phyloP scores from a whole-genome alignment of 2,797 vertebrate genomes.

The Channa striata region DNA sequence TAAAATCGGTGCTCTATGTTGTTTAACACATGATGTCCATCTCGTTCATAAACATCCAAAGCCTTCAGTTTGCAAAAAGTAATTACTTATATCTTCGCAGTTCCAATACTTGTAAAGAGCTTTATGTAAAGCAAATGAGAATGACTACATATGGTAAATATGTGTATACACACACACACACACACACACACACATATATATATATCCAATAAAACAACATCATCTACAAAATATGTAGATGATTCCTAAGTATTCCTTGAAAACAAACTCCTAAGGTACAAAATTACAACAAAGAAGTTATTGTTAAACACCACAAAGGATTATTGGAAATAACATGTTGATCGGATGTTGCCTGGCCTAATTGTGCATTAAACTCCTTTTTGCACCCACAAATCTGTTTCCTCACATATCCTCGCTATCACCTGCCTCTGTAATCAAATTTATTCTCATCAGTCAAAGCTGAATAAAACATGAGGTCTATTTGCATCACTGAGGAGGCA shows the following conservation, averaged over 20 bases:
- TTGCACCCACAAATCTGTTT: constrained; percentile 5
- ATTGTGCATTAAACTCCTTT: constrained; percentile 33
- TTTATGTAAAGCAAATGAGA: too few relatives aligned
- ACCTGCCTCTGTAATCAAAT: constrained; percentile 51
- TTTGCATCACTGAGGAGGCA: constrained; percentile 54
- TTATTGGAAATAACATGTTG: neutral
- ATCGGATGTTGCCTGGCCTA: constrained; percentile 22
- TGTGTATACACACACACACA: too few relatives aligned
- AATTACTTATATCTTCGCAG: too few relatives aligned
- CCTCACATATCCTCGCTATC: constrained; percentile 11
- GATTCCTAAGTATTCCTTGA: neutral
- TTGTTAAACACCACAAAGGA: constrained; percentile 18
- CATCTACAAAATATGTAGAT: neutral
- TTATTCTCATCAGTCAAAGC: constrained; percentile 29
- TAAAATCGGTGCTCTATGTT: too few relatives aligned
- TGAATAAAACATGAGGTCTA: constrained; percentile 66
- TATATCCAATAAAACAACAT: too few relatives aligned
- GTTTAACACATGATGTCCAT: too few relatives aligned
- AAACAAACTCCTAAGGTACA: neutral
- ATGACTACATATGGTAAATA: too few relatives aligned
- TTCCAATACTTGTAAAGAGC: too few relatives aligned
- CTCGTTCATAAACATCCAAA: too few relatives aligned
- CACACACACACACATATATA: too few relatives aligned
- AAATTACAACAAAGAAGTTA: constrained; percentile 4
- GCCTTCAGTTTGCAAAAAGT: too few relatives aligned